Evolutionary conservation across 1,140 invertebrate genomes (phyloP), one percentile per base, ranked within the genome.

Genomic region (Lamellibrachia luymesi): DNA sequence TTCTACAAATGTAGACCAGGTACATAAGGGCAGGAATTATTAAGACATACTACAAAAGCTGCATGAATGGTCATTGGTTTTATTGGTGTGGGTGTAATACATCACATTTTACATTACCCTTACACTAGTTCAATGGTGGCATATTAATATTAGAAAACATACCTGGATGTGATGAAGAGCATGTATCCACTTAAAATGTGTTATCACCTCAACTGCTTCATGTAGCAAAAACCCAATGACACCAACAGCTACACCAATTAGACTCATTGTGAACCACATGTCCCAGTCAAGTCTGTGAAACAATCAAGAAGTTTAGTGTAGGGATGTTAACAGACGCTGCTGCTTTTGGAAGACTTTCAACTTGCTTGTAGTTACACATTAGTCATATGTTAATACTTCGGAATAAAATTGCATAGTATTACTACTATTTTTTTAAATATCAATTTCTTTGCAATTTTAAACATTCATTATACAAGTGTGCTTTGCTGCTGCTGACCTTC

Each of bases 231-330:
- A 94, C n/a, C 94, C 94, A 93, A 95, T 91, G 49, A 93, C 92
- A 13, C 95, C 95, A 50, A 95, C 94, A 49, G 93, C 92, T 92
- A 94, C 94, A 80, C 95, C 95, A 51, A 95, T 95, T 8, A 95
- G 38, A 10, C 94, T 94, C 95, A 95, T 95, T 94, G 94, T 95
- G 7, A 95, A 89, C 95, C 95, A 95, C 17, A 94, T 93, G 91
- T 95, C 95, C 95, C 95, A 95, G 92, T 95, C 94, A 49, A 95
- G 92, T 90, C 93, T 94, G 50, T 90, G 50, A 89, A 90, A 8
- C 49, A 90, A 8, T 49, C 6, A n/a, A 51, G 38, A 38, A 38
- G 38, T 38, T 38, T 38, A 38, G 38, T 38, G 38, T 38, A 38
- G 38, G 38, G 38, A 38, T 38, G 38, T 38, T 38, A 38, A 38